These are phyloP conservation scores for Monarcha castaneiventris DNA, from an alignment of 2,113 vertebrate genomes.

Conservation along the genomic window DNA sequence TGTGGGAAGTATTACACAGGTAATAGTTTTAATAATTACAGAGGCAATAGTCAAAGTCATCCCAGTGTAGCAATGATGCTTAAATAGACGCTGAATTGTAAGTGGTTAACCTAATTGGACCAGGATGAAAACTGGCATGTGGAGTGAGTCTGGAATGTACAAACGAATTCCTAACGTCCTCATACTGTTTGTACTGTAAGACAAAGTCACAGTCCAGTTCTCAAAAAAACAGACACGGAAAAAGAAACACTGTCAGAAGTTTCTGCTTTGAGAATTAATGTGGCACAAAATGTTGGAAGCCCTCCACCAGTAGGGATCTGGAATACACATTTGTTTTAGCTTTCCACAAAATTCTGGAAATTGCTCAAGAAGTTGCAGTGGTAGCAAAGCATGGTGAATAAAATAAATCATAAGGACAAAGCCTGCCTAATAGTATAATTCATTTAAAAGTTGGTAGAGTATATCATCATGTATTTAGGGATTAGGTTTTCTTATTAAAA, in stretches of 20 bases:
- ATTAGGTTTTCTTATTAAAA: not conserved
- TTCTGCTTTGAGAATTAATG: not conserved
- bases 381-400: not conserved
- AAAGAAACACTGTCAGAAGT: not conserved
- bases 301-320: not conserved
- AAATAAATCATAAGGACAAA: not conserved
- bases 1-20: not conserved
- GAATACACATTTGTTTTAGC: not conserved
- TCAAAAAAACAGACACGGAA: not conserved
- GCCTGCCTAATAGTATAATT: not conserved
- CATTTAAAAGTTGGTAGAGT: not conserved
- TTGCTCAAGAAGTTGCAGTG: not conserved
- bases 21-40: no score
- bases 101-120: not conserved
- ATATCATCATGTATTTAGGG: not conserved
- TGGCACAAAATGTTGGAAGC: not conserved
- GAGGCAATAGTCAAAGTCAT: not conserved
- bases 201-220: not conserved
- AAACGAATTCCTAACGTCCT: not conserved
- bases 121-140: not conserved
- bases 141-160: not conserved
- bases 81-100: not conserved
- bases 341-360: not conserved
- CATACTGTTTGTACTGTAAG: not conserved
- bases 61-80: not conserved